Base-by-base conservation (phyloP, 2,113 vertebrate genomes). In the Daphoenositta chrysoptera region DNA sequence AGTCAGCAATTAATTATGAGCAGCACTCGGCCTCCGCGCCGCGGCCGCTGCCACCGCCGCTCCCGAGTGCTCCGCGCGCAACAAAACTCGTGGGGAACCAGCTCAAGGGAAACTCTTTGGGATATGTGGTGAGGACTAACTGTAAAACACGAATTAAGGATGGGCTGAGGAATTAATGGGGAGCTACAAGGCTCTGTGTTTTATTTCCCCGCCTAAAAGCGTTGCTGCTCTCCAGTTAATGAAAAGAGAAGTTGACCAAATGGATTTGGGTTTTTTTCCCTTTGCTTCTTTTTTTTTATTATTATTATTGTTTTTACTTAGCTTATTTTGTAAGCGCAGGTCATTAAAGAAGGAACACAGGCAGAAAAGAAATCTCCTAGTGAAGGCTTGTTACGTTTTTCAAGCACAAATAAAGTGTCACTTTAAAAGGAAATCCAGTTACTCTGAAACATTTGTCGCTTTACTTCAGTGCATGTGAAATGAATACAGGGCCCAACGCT, bases 1-100 rank as follows among this genome's bases (percentile, higher is more conserved):
- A 97, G 94, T 83, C 95, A 98, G 97, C 97, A 96, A 98, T 97
- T 97, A 97, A 97, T 98, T 73, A 98, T 87, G 81, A 97, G 96
- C 69, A 98, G 97, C 97, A 97, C 94, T 97, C 97, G 23, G 91
- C 94, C 89, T 77, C 94, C 28, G 45, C 84, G 77, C 60, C 75
- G 4, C 84, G 72, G 95, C 93, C 82, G 35, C 85, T 96, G 96
- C 96, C 97, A 95, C 76, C 89, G 14, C 91, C 54, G 2, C 87
- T 37, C 6, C 73, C 10, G 13, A 95, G 94, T 76, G 76, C 96
- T 91, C 93, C 77, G n/a, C 93, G 69, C 15, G 97, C 96, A 86
- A 94, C 96, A 97, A 98, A 98, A 97, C 96, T 98, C 95, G 78
- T 58, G 80, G 97, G 96, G 96, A 98, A 94, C 94, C 97, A 56